Evolutionary conservation across 2,113 vertebrate genomes (phyloP), one percentile per base, ranked within the genome.

Genomic region (Sisor rabdophorus): DNA sequence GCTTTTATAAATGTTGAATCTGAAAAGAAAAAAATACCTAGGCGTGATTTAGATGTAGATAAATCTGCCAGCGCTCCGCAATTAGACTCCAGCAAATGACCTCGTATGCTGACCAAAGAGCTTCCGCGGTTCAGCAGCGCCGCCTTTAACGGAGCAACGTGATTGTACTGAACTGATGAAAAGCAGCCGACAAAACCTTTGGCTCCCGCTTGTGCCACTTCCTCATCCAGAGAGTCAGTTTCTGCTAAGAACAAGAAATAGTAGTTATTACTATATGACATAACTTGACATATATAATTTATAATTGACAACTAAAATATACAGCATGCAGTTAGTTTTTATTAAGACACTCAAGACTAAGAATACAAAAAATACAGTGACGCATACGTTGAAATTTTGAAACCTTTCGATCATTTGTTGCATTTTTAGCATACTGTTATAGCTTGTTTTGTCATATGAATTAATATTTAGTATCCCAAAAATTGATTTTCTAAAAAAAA

Each of bases 81-180:
- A 83, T 53, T 93, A 52, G 93, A 93, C 85, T 94, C 93, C 0
- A 80, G 80, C 86, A 95, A 71, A 50, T 87, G 80, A 0, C 94
- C 94, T 8, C 59, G 86, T 54, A 95, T 83, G 3, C 86, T 88
- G 54, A 95, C 91, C 0, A 94, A 89, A 26, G 93, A 92, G 0
- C 81, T 0, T 1, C 86, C 88, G n/a, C 88, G 81, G n/a, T 95
- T 94, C 1, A 93, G 89, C 15, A 95, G 78, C 2, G 93, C 94
- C 13, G 90, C 93, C 78, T 95, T 95, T 59, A 95, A 76, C 0
- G 94, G 94, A 19, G 93, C 88, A 1, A 94, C 58, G 12, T 94
- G 91, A 73, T 95, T 95, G 84, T 94, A 95, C 75, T 93, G 93
- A 2, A 95, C 93, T 20, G 94, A 92, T 24, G 94, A 93, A 54